Evolutionary conservation across 2,888 invertebrate genomes (phyloP), one percentile per base, ranked within the genome.

Genomic region (Agrochola litura): DNA sequence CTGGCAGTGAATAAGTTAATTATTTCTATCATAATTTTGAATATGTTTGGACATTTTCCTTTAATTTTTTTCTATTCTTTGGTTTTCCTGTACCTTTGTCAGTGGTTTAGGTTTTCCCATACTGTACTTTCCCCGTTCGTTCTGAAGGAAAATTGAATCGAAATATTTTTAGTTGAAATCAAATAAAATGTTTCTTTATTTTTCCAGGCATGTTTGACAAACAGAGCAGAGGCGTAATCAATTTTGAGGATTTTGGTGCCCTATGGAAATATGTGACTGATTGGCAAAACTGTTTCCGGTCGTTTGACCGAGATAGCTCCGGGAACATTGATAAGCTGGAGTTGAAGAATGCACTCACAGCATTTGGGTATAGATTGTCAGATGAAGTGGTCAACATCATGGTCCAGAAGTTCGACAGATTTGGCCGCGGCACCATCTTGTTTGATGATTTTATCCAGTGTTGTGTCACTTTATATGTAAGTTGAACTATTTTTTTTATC

Each of bases 371-470:
- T 93, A 97, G 98, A 82, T 95, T 99, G 56, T 98, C 99, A 0
- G 99, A 99, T 89, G 97, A 97, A 77, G 97, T 99, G 73, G 97
- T 99, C 77, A 97, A 97, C 82, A 97, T 98, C 58, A 97, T 99
- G 90, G 97, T 99, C 73, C 97, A 98, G 87, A 99, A 99, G 95
- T 99, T 99, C 95, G 99, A 99, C 95, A 97, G 99, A 86, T 98
- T 98, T 90, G 99, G 99, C n/a, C 97, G 97, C 72, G 99, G 99
- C 54, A 98, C 98, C 12, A 98, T 99, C 89, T 97, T 99, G 73
- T 99, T 99, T 95, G 99, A 99, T 96, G 99, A 99, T 94, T 99
- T 99, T 93, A 99, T 99, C 88, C 99, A 99, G 93, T 99, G 99
- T 92, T 99, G 99, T 93, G 98, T 99, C 83, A 98, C 98, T 73